Base-by-base conservation (phyloP, 2,797 vertebrate genomes). In the Silurus aristotelis region DNA sequence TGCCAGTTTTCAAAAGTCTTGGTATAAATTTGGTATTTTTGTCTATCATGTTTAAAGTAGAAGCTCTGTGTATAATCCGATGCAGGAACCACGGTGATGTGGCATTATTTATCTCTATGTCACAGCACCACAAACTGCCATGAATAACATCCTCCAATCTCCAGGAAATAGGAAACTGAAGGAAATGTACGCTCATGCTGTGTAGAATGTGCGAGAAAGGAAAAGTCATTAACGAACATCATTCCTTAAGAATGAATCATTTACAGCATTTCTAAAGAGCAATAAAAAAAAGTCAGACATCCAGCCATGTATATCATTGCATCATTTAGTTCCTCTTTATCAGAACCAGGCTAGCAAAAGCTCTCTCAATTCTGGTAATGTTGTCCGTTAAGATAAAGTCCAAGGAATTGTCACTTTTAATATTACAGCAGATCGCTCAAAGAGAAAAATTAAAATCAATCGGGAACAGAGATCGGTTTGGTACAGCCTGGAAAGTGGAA, bases 141-240 rank as follows among this genome's bases (percentile, higher is more conserved):
- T 15, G 12, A 43, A 63, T n/a, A 48, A 80, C 6, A 8, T 66
- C n/a, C 0, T 64, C n/a, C 2, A 17, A 19, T 66, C 10, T 79
- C 76, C 6, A 52, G 2, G 25, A 38, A 78, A 60, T 58, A 9
- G 31, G 31, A 63, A 63, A 63, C 9, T 13, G 7, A 5, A 64
- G 78, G 58, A 64, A 79, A n/a, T 48, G 20, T 14, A 78, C 61
- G n/a, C 72, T 75, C 72, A 56, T 55, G 72, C 72, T 55, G 19
- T 15, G 31, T 63, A 43, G 14, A 25, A 25, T 80, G 20, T 52
- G 22, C 48, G 38, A n/a, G 46, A 66, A 78, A 78, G 56, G 12
- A 43, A 80, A n/a, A 46, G 27, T 38, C 27, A 60, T 38, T 78
- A 12, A 78, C 38, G 31, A 60, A 3, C 25, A 20, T 43, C 27